Evolutionary conservation across 2,888 invertebrate species (phyloP).

Genomic region (Ctenicera cuprea): DNA sequence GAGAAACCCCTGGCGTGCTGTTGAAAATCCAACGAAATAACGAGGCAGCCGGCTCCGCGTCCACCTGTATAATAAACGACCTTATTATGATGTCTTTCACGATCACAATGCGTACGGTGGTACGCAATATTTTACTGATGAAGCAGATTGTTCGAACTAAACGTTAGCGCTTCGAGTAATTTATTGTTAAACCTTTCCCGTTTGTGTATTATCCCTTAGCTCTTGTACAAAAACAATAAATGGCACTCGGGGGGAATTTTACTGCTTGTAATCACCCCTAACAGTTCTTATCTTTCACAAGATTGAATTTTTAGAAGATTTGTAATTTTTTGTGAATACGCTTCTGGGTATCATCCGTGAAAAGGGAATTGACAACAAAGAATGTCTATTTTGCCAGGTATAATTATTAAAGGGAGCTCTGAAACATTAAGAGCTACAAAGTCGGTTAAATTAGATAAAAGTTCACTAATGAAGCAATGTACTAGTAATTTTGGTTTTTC

Average conservation of each 20-base stretch:
- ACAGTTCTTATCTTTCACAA: background rate
- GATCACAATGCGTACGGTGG: constrained; percentile 23
- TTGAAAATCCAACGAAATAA: constrained; percentile 81
- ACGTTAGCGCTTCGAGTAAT: constrained; percentile 12
- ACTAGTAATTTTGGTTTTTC: no score
- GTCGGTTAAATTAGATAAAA: no score
- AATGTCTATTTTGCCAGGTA: no score
- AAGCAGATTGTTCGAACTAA: constrained; percentile 17
- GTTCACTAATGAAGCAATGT: no score
- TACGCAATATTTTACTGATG: constrained; percentile 29
- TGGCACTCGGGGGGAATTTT: background rate
- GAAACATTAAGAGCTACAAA: no score
- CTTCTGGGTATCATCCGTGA: no score
- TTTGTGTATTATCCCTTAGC: constrained; percentile 1
- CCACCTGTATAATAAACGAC: constrained; percentile 73
- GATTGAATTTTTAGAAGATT: constrained; percentile 19
- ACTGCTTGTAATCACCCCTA: constrained; percentile 10
- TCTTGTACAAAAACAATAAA: constrained; percentile 15
- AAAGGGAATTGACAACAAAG: no score
- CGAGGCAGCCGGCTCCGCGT: constrained; percentile 83
- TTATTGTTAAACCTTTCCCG: constrained; percentile 17
- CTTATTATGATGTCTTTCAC: constrained; percentile 39
- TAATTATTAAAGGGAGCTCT: no score
- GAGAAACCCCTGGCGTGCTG: constrained; percentile 76
- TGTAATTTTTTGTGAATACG: no score